These are phyloP conservation scores for Danio jaintianensis DNA, from an alignment of 2,797 vertebrate genomes.

Conservation along the genomic window DNA sequence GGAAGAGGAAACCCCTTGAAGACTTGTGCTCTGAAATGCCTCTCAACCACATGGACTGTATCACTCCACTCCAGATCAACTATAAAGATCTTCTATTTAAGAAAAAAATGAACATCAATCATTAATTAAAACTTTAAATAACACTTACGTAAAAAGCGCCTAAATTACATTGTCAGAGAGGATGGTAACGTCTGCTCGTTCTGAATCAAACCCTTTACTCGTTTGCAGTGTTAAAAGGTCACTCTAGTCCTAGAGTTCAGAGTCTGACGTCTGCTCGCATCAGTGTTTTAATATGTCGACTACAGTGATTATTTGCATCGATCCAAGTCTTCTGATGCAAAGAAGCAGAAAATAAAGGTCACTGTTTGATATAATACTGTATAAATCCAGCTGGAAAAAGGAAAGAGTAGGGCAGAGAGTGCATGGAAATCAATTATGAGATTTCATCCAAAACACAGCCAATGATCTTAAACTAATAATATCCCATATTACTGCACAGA, in stretches of 20 bases:
- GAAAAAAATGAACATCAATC: conserved; percentile 73
- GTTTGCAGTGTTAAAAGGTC: conserved; percentile 65
- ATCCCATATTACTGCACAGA: background rate
- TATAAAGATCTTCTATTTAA: conserved; percentile 70
- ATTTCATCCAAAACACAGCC: background rate
- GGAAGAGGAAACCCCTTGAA: conserved; percentile 56
- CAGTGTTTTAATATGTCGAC: conserved; percentile 56
- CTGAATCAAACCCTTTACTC: conserved; percentile 51
- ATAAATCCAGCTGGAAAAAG: conserved; percentile 67
- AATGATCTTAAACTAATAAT: background rate
- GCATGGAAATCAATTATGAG: background rate
- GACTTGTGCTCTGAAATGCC: conserved; percentile 73
- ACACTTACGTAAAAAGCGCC: conserved; percentile 76
- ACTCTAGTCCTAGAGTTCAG: conserved; percentile 66
- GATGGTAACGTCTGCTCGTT: conserved; percentile 46
- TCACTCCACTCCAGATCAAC: conserved; percentile 68
- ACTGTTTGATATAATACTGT: conserved; percentile 52
- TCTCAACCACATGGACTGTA: conserved; percentile 61
- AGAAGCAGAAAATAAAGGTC: conserved; percentile 61
- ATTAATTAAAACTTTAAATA: conserved; percentile 75
- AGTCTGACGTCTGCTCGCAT: conserved; percentile 35
- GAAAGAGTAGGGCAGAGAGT: conserved; percentile 42
- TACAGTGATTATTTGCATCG: conserved; percentile 55
- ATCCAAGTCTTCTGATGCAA: conserved; percentile 67
- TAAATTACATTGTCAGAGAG: conserved; percentile 73